Evolutionary conservation across 2,797 vertebrate genomes (phyloP).

Genomic region (Anas georgica): DNA sequence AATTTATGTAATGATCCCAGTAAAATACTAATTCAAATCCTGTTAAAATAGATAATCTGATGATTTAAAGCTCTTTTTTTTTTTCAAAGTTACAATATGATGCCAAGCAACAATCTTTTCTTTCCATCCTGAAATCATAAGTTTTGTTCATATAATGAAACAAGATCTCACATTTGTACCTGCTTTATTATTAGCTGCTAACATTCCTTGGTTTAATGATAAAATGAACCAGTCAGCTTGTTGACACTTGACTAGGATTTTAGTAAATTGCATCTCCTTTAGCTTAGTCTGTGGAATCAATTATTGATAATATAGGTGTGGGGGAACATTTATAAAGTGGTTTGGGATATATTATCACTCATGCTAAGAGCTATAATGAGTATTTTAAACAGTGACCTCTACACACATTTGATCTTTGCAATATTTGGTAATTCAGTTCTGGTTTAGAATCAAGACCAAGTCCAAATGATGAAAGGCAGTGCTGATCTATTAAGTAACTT

Average conservation of each 20-base stretch:
- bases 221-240: constrained; percentile 53
- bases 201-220: constrained; percentile 24
- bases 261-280: constrained; percentile 52
- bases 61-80: neutral
- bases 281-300: constrained; percentile 40
- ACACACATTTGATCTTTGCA: neutral
- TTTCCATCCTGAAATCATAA: constrained; percentile 32
- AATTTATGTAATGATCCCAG: neutral
- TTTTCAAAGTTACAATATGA: neutral
- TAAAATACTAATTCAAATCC: neutral
- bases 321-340: constrained; percentile 31
- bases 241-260: constrained; percentile 59
- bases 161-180: constrained; percentile 23
- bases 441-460: constrained; percentile 3
- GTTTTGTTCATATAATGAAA: constrained; percentile 28
- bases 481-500: neutral
- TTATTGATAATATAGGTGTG: constrained; percentile 62
- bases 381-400: constrained; percentile 43
- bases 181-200: constrained; percentile 34
- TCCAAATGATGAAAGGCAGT: neutral
- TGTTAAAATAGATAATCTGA: constrained; percentile 6
- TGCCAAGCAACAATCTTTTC: neutral
- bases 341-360: neutral
- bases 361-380: constrained; percentile 31
- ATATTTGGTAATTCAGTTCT: neutral